phyloP scores from a whole-genome alignment of 53 echinoderm and acorn worm genomes.

The Echinarachnius parma region DNA sequence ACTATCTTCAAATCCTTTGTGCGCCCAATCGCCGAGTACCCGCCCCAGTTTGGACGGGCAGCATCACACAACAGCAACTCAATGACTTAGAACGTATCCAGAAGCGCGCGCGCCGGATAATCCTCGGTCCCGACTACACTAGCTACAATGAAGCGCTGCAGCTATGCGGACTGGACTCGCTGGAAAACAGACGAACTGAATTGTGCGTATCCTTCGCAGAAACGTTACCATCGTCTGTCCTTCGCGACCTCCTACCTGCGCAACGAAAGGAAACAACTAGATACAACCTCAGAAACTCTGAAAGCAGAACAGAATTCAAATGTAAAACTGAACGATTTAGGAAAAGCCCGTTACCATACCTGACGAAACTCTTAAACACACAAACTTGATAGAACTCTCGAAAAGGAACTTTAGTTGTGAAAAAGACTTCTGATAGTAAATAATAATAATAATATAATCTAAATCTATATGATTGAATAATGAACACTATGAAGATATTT shows the following conservation, averaged over 20 bases:
- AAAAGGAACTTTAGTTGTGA: not conserved
- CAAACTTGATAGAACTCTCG: not conserved
- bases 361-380: not conserved
- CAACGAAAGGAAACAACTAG: not conserved
- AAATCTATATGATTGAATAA: not conserved
- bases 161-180: constrained; percentile 7
- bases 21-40: constrained; percentile 20
- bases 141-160: not conserved
- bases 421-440: not conserved
- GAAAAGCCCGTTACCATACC: not conserved
- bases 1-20: constrained; percentile 23
- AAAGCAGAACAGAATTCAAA: not conserved
- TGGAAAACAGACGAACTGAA: constrained; percentile 10
- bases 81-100: constrained; percentile 4
- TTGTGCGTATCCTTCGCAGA: constrained; percentile 11
- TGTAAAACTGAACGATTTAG: not conserved
- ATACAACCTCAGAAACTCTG: not conserved
- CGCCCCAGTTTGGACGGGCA: constrained; percentile 13
- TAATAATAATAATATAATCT: not conserved
- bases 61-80: constrained; percentile 13
- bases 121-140: not conserved
- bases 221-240: not conserved
- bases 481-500: too few relatives aligned
- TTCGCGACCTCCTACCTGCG: not conserved
- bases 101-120: constrained; percentile 18